These are phyloP conservation scores for Danio tinwini DNA, from an alignment of 2,797 vertebrate genomes.

Conservation along the genomic window DNA sequence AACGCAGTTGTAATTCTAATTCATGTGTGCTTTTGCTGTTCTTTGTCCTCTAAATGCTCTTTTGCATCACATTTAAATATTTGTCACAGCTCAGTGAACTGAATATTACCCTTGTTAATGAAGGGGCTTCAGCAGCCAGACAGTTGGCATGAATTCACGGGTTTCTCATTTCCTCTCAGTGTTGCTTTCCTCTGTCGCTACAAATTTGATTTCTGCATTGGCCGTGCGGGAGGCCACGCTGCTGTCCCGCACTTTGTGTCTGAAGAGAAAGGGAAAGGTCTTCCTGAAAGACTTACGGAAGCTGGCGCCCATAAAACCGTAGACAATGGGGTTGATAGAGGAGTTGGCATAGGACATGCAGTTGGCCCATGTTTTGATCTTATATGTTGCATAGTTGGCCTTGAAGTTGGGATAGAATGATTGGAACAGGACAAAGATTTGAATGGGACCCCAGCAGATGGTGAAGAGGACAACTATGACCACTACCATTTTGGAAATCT, in stretches of 20 bases:
- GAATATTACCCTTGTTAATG: slow-evolving; percentile 20
- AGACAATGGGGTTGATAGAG: slow-evolving; percentile 87
- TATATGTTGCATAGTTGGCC: slow-evolving; percentile 83
- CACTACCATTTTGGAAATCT: slow-evolving; percentile 89
- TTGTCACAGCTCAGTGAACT: slow-evolving; percentile 1
- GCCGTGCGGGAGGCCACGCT: slow-evolving; percentile 81
- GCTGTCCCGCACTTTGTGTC: slow-evolving; percentile 81
- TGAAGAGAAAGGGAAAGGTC: slow-evolving; percentile 86
- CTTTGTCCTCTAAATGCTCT: slow-evolving; percentile 23
- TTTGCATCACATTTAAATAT: slow-evolving; percentile 21
- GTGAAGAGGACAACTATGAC: slow-evolving; percentile 85
- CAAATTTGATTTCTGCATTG: slow-evolving; percentile 88
- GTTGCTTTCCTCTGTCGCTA: slow-evolving; percentile 77
- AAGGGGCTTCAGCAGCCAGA: slow-evolving; percentile 15
- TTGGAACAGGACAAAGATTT: slow-evolving; percentile 83
- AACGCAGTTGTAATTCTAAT: slow-evolving; percentile 13
- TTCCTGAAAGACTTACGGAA: slow-evolving; percentile 88
- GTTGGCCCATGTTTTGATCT: slow-evolving; percentile 90
- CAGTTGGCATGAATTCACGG: not conserved
- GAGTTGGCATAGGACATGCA: slow-evolving; percentile 91
- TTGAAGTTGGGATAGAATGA: slow-evolving; percentile 82
- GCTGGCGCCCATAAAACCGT: slow-evolving; percentile 87
- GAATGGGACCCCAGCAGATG: slow-evolving; percentile 86
- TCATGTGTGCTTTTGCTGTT: slow-evolving; percentile 1
- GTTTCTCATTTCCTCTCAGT: slow-evolving; percentile 59